phyloP scores from a whole-genome alignment of 2,797 vertebrate genomes.

The Aldrovandia affinis region DNA sequence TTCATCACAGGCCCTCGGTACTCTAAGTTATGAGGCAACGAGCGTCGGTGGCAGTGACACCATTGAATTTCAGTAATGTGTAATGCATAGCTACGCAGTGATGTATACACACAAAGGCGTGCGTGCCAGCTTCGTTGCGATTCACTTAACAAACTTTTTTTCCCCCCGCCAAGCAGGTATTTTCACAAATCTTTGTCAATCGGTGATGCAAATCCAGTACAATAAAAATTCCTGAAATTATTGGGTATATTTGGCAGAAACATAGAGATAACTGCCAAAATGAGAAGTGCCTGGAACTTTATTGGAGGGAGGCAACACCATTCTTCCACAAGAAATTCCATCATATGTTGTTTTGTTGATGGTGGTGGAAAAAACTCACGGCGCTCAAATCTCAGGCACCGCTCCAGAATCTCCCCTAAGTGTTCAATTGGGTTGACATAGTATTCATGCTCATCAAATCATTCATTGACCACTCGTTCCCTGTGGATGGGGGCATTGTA shows the following conservation, averaged over 20 bases:
- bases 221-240: conserved; percentile 4
- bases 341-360: no score
- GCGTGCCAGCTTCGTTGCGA: not conserved
- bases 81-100: not conserved
- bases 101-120: not conserved
- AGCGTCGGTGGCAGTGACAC: not conserved
- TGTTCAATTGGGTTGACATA: no score
- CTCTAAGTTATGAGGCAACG: not conserved
- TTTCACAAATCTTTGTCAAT: not conserved
- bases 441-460: no score
- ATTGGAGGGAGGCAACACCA: no score
- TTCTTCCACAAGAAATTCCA: no score
- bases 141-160: not conserved
- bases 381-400: no score
- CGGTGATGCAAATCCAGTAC: not conserved
- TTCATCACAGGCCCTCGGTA: not conserved
- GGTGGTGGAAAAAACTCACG: no score
- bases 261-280: no score
- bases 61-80: not conserved
- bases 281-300: no score
- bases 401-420: no score
- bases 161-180: not conserved
- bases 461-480: no score
- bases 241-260: not conserved
- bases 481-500: no score